These are phyloP conservation scores for Abramis brama DNA, from an alignment of 2,113 vertebrate species.

Conservation along the genomic window DNA sequence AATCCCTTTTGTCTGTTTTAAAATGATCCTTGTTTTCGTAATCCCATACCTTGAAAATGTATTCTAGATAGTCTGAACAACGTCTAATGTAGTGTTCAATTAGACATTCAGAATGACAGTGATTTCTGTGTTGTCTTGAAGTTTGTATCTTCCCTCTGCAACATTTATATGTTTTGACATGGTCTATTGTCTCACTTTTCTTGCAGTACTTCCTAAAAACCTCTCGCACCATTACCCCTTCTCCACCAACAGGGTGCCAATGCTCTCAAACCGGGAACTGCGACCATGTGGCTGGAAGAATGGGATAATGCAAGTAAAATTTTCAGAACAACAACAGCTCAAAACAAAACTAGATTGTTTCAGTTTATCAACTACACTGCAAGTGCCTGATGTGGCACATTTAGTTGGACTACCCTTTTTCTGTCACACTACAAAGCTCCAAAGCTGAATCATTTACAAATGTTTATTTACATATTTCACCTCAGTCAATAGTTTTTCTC, in stretches of 20 bases:
- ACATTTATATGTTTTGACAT: background rate
- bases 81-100: background rate
- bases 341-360: background rate
- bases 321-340: conserved; percentile 9
- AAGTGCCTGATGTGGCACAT: background rate
- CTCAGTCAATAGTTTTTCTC: background rate
- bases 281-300: background rate
- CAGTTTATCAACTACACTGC: background rate
- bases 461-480: background rate
- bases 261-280: background rate
- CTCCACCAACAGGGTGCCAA: background rate
- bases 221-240: conserved; percentile 28
- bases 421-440: background rate
- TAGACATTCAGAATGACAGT: background rate
- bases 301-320: background rate
- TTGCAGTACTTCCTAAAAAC: background rate
- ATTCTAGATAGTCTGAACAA: background rate
- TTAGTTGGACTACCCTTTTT: no score
- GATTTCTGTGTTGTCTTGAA: background rate
- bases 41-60: conserved; percentile 1
- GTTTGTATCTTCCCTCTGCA: background rate
- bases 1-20: conserved; percentile 10
- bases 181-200: background rate
- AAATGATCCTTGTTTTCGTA: background rate
- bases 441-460: background rate